A percentile compares a stretch with the other conserved stretches of the same genome.
These are phyloP conservation scores for Aricia artaxerxes DNA, from an alignment of 2,888 invertebrate genomes.

Conservation along the genomic window DNA sequence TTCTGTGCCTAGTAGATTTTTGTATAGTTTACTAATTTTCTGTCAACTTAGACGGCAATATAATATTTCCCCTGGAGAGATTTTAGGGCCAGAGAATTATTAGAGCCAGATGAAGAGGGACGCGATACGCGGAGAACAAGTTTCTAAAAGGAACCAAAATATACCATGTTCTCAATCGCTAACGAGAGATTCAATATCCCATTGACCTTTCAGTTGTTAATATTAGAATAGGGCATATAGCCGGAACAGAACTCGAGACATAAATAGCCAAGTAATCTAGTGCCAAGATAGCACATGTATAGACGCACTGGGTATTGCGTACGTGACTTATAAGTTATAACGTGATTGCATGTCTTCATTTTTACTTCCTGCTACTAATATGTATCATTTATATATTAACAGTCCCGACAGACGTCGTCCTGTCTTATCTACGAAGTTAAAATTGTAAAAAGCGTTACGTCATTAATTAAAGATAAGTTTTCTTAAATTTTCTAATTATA, in stretches of 20 bases:
- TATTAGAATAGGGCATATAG: constrained; percentile 17
- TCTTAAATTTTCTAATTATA: no score
- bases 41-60: no score
- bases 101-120: not conserved
- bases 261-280: not conserved
- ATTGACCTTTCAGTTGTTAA: constrained; percentile 19
- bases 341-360: not conserved
- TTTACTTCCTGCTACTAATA: not conserved
- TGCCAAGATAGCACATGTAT: constrained; percentile 10
- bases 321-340: not conserved
- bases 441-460: no score
- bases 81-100: not conserved
- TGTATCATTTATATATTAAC: not conserved
- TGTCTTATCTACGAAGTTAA: not conserved
- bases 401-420: not conserved
- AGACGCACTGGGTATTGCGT: not conserved
- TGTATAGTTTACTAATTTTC: no score
- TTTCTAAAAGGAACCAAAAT: not conserved
- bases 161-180: not conserved
- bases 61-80: no score
- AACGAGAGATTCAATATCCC: not conserved
- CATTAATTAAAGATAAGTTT: no score
- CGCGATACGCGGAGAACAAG: no score
- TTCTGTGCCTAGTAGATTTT: not conserved
- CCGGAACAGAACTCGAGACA: not conserved